phyloP scores from a whole-genome alignment of 64 coral and sea anemone species.

The Exaiptasia diaphana region DNA sequence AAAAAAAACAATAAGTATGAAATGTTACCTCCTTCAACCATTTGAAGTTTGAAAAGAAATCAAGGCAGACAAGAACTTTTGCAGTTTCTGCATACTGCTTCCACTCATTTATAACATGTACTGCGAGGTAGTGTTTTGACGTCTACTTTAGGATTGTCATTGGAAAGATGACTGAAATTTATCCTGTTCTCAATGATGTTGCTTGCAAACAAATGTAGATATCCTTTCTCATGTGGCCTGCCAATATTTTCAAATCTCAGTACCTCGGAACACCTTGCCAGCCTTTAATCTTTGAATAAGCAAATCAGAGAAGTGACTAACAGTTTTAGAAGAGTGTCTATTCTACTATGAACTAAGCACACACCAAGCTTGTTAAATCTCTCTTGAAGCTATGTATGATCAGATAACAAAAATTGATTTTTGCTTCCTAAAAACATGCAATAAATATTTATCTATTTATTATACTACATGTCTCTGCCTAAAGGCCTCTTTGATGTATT shows the following conservation, averaged over 20 bases:
- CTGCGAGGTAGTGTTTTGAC: conserved; percentile 11
- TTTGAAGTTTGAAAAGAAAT: conserved; percentile 43
- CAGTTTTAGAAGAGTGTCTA: conserved; percentile 31
- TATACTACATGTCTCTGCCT: too few relatives aligned
- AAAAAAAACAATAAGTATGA: too few relatives aligned
- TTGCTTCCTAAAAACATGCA: too few relatives aligned
- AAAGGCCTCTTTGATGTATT: too few relatives aligned
- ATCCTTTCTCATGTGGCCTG: conserved; percentile 49
- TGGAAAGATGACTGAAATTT: conserved; percentile 41
- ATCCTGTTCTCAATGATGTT: conserved; percentile 71
- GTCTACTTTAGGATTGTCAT: conserved; percentile 42
- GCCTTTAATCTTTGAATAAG: conserved; percentile 19
- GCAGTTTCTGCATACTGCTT: conserved; percentile 52
- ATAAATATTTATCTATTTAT: too few relatives aligned
- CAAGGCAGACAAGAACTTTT: conserved; percentile 42
- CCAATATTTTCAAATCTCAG: conserved; percentile 59
- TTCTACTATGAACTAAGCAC: conserved; percentile 32
- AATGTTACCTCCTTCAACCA: conserved; percentile 41
- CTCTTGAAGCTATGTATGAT: conserved; percentile 74
- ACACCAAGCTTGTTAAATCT: conserved; percentile 67
- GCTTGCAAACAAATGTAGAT: conserved; percentile 54
- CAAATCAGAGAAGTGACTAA: conserved; percentile 51
- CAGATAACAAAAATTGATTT: too few relatives aligned
- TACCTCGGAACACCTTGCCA: conserved; percentile 39
- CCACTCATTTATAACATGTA: conserved; percentile 35